Conservation (phyloP, 2,797 vertebrate genomes). For the Cirrhinus mrigala region DNA sequence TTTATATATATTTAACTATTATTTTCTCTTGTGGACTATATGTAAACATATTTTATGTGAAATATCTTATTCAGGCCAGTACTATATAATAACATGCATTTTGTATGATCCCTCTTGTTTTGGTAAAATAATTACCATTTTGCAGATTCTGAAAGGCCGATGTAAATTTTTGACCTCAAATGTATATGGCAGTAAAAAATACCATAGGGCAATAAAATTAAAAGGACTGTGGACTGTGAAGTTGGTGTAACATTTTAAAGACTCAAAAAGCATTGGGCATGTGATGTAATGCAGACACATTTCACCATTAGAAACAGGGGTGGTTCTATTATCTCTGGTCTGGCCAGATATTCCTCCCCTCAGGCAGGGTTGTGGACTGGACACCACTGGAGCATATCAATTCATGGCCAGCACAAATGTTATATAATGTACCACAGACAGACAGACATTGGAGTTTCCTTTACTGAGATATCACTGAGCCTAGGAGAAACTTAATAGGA, state of each 20-base stretch:
- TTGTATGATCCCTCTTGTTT: no score
- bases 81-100: no score
- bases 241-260: conserved; percentile 1
- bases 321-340: conserved; percentile 11
- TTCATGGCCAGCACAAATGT: conserved; percentile 17
- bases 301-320: neutral
- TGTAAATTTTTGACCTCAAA: no score
- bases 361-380: conserved; percentile 26
- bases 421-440: conserved; percentile 25
- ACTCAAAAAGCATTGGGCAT: neutral
- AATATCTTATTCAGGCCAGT: no score
- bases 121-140: no score
- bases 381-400: neutral
- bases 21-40: no score
- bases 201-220: neutral
- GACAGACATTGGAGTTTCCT: conserved; percentile 12
- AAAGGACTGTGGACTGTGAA: neutral
- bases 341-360: conserved; percentile 19
- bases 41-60: no score
- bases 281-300: conserved; percentile 32
- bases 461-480: conserved; percentile 35
- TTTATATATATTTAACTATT: no score
- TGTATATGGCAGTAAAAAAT: neutral
- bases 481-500: conserved; percentile 24
- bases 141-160: no score